A percentile compares a stretch with the other conserved stretches of the same genome.
Evolutionary conservation across 53 echinoderm and acorn worm genomes (phyloP).

Genomic region (Henricia sp.): DNA sequence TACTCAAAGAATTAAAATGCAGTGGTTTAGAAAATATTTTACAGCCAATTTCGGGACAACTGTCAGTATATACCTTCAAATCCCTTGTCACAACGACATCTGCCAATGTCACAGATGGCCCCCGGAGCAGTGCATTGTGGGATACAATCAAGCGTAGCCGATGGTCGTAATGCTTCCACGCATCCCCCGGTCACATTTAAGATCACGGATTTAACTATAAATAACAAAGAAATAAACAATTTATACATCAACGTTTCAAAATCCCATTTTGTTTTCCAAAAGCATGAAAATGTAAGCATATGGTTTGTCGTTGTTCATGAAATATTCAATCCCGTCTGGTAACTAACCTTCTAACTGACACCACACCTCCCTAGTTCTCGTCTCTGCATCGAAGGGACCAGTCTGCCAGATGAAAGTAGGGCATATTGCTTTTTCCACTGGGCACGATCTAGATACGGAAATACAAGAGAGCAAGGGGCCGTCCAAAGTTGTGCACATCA

Average conservation of each 20-base stretch:
- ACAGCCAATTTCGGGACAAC: no score
- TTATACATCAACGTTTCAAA: no score
- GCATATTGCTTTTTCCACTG: slow-evolving; percentile 60
- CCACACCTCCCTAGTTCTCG: slow-evolving; percentile 81
- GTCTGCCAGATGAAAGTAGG: slow-evolving; percentile 76
- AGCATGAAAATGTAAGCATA: no score
- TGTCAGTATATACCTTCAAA: slow-evolving; percentile 85
- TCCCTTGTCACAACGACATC: slow-evolving; percentile 73
- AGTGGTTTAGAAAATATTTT: no score
- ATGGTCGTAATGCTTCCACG: slow-evolving; percentile 51
- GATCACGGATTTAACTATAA: not conserved
- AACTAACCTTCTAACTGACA: slow-evolving; percentile 79
- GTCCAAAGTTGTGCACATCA: no score
- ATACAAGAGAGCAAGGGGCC: not conserved
- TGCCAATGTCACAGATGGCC: slow-evolving; percentile 65
- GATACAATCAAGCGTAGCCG: slow-evolving; percentile 55
- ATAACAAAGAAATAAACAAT: no score
- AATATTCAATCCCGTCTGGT: not conserved
- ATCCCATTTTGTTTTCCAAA: no score
- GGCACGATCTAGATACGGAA: slow-evolving; percentile 42
- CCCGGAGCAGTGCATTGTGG: slow-evolving; percentile 72
- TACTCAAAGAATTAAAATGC: no score
- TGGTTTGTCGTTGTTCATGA: no score
- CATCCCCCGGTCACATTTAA: slow-evolving; percentile 84
- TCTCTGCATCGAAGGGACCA: slow-evolving; percentile 48